phyloP scores from a whole-genome alignment of 2,888 invertebrate species.

The Cylindroiulus punctatus region DNA sequence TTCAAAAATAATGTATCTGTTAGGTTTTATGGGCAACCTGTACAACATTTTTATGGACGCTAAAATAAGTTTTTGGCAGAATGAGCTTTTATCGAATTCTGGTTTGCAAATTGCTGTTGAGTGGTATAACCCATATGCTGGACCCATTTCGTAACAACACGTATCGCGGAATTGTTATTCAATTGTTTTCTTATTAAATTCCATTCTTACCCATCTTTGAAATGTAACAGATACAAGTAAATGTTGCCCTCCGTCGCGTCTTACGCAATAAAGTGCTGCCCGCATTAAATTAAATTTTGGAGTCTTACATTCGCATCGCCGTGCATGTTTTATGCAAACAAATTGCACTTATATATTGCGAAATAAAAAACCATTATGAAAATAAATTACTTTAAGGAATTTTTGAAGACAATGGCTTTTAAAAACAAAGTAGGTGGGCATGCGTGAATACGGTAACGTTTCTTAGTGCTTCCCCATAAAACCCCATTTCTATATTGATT shows the following conservation, averaged over 20 bases:
- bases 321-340: conserved; percentile 22
- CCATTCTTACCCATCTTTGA: background rate
- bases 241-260: background rate
- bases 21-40: background rate
- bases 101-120: background rate
- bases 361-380: conserved; percentile 39
- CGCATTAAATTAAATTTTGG: conserved; percentile 25
- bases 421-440: conserved; percentile 36
- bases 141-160: background rate
- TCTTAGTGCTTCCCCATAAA: conserved; percentile 22
- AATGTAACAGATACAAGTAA: background rate
- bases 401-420: conserved; percentile 35
- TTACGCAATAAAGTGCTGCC: conserved; percentile 17
- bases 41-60: background rate
- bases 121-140: background rate
- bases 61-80: background rate
- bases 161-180: background rate
- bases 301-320: background rate
- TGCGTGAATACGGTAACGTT: background rate
- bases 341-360: conserved; percentile 31
- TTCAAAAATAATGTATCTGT: background rate
- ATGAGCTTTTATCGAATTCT: background rate
- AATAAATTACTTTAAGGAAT: conserved; percentile 45
- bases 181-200: background rate
- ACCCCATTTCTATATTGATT: conserved; percentile 28